Evolutionary conservation across 2,797 vertebrate genomes (phyloP).

Genomic region (Clarias pachynema): DNA sequence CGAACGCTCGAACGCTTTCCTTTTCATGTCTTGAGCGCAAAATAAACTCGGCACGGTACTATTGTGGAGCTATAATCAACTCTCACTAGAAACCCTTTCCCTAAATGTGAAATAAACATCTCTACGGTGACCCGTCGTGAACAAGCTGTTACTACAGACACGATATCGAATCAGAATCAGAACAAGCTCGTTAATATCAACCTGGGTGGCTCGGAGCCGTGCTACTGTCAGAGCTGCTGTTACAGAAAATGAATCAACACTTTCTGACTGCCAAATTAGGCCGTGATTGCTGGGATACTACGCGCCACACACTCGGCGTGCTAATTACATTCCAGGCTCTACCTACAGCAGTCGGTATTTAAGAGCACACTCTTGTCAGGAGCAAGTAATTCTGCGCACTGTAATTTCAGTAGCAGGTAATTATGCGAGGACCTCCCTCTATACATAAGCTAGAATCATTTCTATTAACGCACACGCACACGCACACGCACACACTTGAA

Average conservation of each 20-base stretch:
- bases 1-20: not conserved
- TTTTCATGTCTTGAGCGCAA: not conserved
- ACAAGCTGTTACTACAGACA: not conserved
- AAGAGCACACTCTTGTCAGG: conserved; percentile 50
- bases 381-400: conserved; percentile 41
- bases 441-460: conserved; percentile 38
- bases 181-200: not conserved
- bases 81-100: not conserved
- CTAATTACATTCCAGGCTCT: conserved; percentile 46
- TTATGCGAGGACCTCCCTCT: conserved; percentile 40
- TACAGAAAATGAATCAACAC: not conserved
- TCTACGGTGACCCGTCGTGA: not conserved
- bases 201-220: not conserved
- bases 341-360: conserved; percentile 41
- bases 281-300: conserved; percentile 37
- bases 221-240: not conserved
- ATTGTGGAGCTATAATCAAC: not conserved
- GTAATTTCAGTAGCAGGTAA: conserved; percentile 40
- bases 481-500: not conserved
- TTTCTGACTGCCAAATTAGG: conserved; percentile 29
- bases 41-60: not conserved
- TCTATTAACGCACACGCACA: conserved; percentile 9
- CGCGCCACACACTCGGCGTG: conserved; percentile 18
- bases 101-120: not conserved
- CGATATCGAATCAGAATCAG: not conserved